Conservation (phyloP, 1,140 invertebrate genomes). For the Calliopsis andreniformis region DNA sequence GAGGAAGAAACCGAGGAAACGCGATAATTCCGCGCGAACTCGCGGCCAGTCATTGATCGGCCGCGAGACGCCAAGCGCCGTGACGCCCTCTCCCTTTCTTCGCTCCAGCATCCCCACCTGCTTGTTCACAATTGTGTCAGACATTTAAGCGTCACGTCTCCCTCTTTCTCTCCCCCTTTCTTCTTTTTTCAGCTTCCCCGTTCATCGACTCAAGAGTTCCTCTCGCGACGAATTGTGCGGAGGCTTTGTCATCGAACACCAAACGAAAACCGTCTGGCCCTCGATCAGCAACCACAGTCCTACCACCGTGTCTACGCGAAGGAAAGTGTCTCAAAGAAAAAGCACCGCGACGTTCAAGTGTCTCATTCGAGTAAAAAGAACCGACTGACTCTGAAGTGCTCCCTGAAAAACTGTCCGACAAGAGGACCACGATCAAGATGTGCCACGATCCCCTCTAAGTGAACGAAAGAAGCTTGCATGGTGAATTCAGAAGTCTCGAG, state of each 20-base stretch:
- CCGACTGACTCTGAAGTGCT: no score
- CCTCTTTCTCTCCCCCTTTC: conserved; percentile 22
- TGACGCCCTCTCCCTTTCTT: conserved; percentile 64
- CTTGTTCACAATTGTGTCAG: conserved; percentile 56
- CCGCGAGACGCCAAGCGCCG: conserved; percentile 67
- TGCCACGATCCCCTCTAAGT: conserved; percentile 61
- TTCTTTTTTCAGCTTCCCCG: conserved; percentile 1
- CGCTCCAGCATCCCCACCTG: conserved; percentile 57
- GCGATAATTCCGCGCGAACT: conserved; percentile 59
- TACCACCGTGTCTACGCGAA: no score
- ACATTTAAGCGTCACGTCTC: conserved; percentile 68
- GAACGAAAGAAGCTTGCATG: conserved; percentile 66
- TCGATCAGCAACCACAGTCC: no score
- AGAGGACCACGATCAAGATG: conserved; percentile 54
- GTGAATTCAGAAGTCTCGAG: neutral
- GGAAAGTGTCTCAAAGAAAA: no score
- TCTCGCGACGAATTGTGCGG: conserved; percentile 10
- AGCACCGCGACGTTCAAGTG: neutral
- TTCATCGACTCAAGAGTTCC: conserved; percentile 36
- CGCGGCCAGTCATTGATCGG: conserved; percentile 71
- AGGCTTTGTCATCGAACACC: neutral
- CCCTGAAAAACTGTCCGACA: no score
- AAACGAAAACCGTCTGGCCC: no score
- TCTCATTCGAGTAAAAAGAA: no score
- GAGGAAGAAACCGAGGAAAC: conserved; percentile 15